Evolutionary conservation across 2,888 invertebrate genomes (phyloP).

Genomic region (Scaptomyza polygonia): DNA sequence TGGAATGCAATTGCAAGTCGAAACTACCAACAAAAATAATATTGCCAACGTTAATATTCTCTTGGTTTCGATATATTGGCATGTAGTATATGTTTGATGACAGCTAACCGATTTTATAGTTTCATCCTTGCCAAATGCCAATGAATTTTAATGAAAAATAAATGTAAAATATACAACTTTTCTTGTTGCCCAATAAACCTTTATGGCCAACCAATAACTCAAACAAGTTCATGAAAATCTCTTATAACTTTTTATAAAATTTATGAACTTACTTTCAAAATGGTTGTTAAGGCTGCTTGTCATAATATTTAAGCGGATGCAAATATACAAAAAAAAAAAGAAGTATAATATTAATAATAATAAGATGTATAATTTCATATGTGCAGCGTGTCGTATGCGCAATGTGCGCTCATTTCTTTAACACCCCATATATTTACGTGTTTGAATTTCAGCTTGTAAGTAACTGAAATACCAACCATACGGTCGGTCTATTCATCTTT

Average conservation of each 20-base stretch:
- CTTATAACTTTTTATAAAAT: neutral
- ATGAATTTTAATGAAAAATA: no score
- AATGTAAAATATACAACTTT: neutral
- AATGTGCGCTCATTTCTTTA: conserved; percentile 46
- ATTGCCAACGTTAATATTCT: neutral
- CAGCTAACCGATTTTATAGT: neutral
- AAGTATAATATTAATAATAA: conserved; percentile 50
- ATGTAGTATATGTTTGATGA: no score
- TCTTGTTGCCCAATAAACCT: neutral
- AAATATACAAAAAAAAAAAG: conserved; percentile 18
- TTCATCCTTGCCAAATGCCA: no score
- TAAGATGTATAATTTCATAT: conserved; percentile 48
- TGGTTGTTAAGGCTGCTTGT: neutral
- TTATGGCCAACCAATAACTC: neutral
- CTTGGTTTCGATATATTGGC: neutral
- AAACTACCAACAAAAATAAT: neutral
- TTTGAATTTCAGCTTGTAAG: conserved; percentile 40
- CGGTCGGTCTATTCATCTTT: conserved; percentile 5
- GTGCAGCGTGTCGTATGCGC: conserved; percentile 69
- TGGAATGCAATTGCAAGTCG: neutral
- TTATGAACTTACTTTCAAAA: neutral
- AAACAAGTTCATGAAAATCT: neutral
- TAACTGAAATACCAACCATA: conserved; percentile 35
- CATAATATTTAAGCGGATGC: neutral
- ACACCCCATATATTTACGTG: conserved; percentile 47